phyloP scores from a whole-genome alignment of 2,888 invertebrate genomes.

The Eupithecia subumbrata region DNA sequence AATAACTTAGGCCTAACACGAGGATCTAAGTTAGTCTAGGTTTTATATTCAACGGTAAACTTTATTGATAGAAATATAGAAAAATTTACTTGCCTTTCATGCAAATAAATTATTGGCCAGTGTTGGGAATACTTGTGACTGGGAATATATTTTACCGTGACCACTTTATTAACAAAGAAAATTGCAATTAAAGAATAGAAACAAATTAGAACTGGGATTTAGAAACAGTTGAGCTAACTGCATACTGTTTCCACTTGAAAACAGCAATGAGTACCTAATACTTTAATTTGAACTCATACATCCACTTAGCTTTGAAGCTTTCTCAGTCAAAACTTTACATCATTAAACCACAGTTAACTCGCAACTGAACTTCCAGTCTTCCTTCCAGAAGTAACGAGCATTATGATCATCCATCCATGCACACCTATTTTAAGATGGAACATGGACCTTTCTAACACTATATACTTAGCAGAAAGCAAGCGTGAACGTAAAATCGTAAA shows the following conservation, averaged over 20 bases:
- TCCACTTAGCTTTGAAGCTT: slow-evolving; percentile 8
- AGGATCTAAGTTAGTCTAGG: not conserved
- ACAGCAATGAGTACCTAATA: not conserved
- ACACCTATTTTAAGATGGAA: not conserved
- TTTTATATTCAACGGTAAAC: not conserved
- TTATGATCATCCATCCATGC: not conserved
- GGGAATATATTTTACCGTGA: not conserved
- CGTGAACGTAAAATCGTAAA: not conserved
- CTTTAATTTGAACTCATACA: slow-evolving; percentile 17
- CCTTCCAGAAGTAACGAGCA: not conserved
- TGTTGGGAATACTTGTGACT: not conserved
- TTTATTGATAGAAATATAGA: not conserved
- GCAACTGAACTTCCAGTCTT: slow-evolving; percentile 20
- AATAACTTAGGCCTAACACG: not conserved
- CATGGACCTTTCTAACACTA: not conserved
- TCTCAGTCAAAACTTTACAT: slow-evolving; percentile 31
- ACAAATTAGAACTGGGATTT: not conserved
- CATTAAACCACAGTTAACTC: slow-evolving; percentile 27
- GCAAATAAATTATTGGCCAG: not conserved
- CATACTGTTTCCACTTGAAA: not conserved
- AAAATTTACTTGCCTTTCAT: not conserved
- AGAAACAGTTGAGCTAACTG: not conserved
- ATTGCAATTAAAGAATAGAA: not conserved
- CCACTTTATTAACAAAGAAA: not conserved
- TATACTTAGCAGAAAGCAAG: not conserved